A percentile compares a stretch with the other conserved stretches of the same genome.
phyloP scores from a whole-genome alignment of 2,113 vertebrate species.

The Microcebus lehilahytsara region DNA sequence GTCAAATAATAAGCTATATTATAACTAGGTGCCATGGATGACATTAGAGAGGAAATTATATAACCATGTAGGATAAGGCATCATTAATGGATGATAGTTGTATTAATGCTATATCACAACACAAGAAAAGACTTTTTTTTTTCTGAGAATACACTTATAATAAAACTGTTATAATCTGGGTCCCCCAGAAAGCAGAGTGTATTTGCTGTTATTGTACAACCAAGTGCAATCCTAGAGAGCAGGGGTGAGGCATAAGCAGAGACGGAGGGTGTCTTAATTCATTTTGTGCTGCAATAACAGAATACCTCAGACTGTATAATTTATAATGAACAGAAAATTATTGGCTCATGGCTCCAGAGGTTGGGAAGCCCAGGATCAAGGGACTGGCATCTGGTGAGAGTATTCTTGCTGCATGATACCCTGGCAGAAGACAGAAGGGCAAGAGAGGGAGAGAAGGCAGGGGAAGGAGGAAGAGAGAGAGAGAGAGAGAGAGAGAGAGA shows the following conservation, averaged over 20 bases:
- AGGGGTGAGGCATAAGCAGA: neutral
- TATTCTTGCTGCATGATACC: neutral
- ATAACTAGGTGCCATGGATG: neutral
- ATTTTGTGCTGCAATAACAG: neutral
- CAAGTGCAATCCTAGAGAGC: neutral
- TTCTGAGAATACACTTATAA: neutral
- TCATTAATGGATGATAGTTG: neutral
- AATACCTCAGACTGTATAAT: neutral
- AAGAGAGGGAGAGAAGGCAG: neutral
- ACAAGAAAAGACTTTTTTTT: neutral
- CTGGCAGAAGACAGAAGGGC: neutral
- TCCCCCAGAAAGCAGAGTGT: neutral
- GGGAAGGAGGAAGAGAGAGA: no score
- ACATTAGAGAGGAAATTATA: neutral
- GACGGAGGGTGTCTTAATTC: neutral
- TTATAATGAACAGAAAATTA: neutral
- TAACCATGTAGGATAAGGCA: neutral
- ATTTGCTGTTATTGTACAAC: neutral
- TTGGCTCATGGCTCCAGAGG: neutral
- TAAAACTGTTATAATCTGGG: neutral
- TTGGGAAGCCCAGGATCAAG: neutral
- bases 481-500: neutral
- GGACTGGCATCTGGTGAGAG: neutral
- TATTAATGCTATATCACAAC: neutral
- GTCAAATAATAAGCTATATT: neutral